Conservation (phyloP, 2,888 invertebrate species). For the Philereme vetulata region DNA sequence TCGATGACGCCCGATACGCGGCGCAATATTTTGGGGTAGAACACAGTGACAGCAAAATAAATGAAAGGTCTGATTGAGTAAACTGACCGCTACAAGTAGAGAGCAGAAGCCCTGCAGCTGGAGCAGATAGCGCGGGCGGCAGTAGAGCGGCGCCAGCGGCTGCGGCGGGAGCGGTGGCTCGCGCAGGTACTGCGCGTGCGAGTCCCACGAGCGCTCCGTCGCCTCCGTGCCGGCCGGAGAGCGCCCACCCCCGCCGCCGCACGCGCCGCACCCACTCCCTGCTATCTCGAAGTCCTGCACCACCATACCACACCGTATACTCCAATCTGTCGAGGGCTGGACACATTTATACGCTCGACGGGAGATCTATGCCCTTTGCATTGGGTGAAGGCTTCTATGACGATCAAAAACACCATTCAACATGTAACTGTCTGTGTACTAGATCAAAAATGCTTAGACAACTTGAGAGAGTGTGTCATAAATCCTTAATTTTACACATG, state of each 20-base stretch:
- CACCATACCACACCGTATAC: constrained; percentile 17
- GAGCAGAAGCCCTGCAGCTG: constrained; percentile 50
- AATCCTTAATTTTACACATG: too few relatives aligned
- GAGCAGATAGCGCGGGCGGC: constrained; percentile 61
- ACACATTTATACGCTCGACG: not conserved
- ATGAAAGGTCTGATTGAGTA: too few relatives aligned
- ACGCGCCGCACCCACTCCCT: constrained; percentile 77
- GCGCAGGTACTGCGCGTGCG: constrained; percentile 78
- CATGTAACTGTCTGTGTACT: too few relatives aligned
- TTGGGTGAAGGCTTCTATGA: too few relatives aligned
- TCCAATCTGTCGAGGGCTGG: not conserved
- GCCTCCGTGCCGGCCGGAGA: constrained; percentile 76
- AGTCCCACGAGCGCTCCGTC: constrained; percentile 81
- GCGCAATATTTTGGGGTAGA: too few relatives aligned
- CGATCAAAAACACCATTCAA: too few relatives aligned
- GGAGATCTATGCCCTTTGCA: not conserved
- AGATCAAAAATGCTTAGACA: too few relatives aligned
- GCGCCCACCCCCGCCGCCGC: constrained; percentile 64
- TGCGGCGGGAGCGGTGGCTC: constrained; percentile 65
- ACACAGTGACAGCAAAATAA: too few relatives aligned
- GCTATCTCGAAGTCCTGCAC: constrained; percentile 81
- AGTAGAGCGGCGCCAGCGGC: constrained; percentile 76
- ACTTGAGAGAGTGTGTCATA: too few relatives aligned
- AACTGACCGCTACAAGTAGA: constrained; percentile 48
- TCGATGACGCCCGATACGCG: too few relatives aligned